Conservation (phyloP, 2,797 vertebrate species). For the Streptopelia turtur region DNA sequence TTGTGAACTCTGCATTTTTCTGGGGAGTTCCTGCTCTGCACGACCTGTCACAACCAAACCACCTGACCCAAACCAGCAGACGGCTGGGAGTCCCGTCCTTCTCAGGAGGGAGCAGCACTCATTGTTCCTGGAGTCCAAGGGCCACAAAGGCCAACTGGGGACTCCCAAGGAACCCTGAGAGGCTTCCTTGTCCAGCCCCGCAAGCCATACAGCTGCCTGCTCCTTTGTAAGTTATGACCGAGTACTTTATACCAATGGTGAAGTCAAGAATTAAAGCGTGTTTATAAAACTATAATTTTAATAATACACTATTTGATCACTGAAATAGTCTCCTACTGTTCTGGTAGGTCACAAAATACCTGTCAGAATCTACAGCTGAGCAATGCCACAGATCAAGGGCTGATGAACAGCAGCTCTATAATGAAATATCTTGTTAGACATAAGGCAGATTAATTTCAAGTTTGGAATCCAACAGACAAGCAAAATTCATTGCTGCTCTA, state of each 20-base stretch:
- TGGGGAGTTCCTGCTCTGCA: not conserved
- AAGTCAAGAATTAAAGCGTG: not conserved
- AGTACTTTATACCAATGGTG: not conserved
- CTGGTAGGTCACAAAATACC: not conserved
- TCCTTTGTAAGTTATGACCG: not conserved
- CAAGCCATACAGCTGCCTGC: not conserved
- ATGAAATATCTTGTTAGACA: not conserved
- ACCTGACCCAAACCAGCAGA: not conserved
- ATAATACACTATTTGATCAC: not conserved
- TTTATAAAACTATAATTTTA: not conserved
- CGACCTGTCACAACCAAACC: not conserved
- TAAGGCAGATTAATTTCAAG: constrained; percentile 15
- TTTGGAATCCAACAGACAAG: constrained; percentile 14
- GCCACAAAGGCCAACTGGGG: not conserved
- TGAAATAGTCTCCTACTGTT: not conserved
- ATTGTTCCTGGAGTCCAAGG: not conserved
- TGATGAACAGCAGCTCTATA: not conserved
- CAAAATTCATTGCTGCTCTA: not conserved
- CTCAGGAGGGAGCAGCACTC: not conserved
- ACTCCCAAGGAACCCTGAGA: fast-evolving
- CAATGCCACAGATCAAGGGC: not conserved
- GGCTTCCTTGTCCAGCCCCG: not conserved
- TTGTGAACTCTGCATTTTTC: not conserved
- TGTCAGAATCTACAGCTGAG: not conserved
- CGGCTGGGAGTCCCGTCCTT: not conserved